These are phyloP conservation scores for Pseudorhombus dupliciocellatus DNA, from an alignment of 2,113 vertebrate species.

Conservation along the genomic window DNA sequence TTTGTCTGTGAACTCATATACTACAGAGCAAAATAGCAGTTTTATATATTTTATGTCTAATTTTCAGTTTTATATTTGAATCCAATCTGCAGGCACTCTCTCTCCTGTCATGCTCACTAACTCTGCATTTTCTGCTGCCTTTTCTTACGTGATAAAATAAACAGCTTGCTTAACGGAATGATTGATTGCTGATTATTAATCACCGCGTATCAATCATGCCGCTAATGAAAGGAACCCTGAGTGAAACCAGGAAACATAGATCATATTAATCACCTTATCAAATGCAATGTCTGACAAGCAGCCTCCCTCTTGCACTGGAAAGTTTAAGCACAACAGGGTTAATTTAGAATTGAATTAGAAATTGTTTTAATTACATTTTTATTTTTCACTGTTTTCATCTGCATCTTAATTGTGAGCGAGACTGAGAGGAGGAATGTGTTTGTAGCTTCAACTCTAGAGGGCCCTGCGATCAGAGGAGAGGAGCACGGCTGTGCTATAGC, in stretches of 20 bases:
- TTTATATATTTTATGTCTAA: not conserved
- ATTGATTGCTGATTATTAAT: conserved; percentile 15
- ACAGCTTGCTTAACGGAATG: not conserved
- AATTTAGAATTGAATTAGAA: not conserved
- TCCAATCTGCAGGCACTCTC: not conserved
- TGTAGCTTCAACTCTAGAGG: conserved; percentile 42
- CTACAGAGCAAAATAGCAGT: not conserved
- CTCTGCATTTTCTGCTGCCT: not conserved
- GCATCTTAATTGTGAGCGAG: not conserved
- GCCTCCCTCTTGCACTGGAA: conserved; percentile 3
- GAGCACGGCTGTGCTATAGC: conserved; percentile 53
- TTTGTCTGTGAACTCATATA: not conserved
- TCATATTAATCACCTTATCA: conserved; percentile 11
- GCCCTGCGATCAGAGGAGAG: conserved; percentile 46
- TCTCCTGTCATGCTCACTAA: no score
- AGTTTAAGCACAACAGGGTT: not conserved
- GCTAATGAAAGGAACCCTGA: not conserved
- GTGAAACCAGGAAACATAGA: not conserved
- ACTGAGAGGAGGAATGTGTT: not conserved
- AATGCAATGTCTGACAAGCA: conserved; percentile 9
- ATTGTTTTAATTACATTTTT: not conserved
- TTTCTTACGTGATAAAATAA: conserved; percentile 15
- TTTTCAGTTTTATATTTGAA: not conserved
- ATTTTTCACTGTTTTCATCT: not conserved
- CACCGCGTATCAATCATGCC: not conserved